Conservation (phyloP, 1,140 invertebrate genomes). For the Bombus breviceps region DNA sequence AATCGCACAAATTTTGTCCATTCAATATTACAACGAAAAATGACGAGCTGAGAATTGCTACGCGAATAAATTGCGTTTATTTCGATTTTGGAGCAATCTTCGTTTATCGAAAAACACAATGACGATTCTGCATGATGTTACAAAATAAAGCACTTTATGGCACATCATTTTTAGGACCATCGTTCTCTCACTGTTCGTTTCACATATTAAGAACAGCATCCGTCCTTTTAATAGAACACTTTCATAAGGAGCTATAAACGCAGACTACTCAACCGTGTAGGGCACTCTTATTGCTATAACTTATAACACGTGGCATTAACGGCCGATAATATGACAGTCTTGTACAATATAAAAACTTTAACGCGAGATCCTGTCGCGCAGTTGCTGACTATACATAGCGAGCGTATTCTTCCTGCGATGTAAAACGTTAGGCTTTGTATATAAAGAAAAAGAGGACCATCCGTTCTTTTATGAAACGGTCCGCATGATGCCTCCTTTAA, state of each 20-base stretch:
- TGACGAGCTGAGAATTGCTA: not conserved
- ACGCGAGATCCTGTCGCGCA: conserved; percentile 52
- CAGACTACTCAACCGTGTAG: conserved; percentile 43
- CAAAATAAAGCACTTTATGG: conserved; percentile 16
- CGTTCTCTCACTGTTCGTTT: conserved; percentile 45
- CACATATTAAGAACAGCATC: conserved; percentile 52
- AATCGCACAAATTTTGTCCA: not conserved
- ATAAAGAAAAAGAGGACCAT: conserved; percentile 18
- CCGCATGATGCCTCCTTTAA: conserved; percentile 1
- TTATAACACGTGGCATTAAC: conserved; percentile 67
- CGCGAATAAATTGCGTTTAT: not conserved
- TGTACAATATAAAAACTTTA: conserved; percentile 68
- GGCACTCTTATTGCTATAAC: conserved; percentile 63
- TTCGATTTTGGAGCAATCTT: not conserved
- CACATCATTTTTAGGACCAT: conserved; percentile 29
- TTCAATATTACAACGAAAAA: not conserved
- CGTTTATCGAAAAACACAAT: too few relatives aligned
- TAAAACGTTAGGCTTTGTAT: conserved; percentile 37
- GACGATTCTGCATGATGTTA: not conserved
- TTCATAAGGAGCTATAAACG: conserved; percentile 63
- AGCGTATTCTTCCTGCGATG: conserved; percentile 8
- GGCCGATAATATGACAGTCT: conserved; percentile 69
- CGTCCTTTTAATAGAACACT: conserved; percentile 66
- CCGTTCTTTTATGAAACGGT: conserved; percentile 35
- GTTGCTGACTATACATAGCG: conserved; percentile 56